phyloP scores from a whole-genome alignment of 2,113 vertebrate species.

The Lepidothrix coronata region DNA sequence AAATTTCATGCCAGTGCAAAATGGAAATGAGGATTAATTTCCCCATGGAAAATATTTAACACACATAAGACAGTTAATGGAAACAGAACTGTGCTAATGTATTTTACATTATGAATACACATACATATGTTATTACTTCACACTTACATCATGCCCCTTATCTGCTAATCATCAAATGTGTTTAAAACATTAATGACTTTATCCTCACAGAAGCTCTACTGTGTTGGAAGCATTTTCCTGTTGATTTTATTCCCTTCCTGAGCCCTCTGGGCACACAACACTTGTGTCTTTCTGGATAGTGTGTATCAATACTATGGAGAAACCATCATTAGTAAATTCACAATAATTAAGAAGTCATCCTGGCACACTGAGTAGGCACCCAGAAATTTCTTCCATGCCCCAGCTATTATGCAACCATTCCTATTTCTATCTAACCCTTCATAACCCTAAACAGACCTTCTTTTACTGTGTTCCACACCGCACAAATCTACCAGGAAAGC shows the following conservation, averaged over 20 bases:
- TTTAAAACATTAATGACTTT: conserved; percentile 55
- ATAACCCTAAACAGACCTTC: not conserved
- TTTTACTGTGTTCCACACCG: not conserved
- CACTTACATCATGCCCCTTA: conserved; percentile 32
- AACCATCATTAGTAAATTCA: not conserved
- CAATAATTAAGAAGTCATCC: not conserved
- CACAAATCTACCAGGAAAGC: not conserved
- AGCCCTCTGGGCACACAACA: not conserved
- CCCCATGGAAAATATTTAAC: conserved; percentile 29
- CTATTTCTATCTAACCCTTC: not conserved
- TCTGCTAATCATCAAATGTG: conserved; percentile 48
- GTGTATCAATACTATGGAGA: not conserved
- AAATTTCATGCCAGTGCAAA: not conserved
- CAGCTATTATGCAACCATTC: not conserved
- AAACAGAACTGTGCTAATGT: conserved; percentile 28
- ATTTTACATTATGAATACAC: conserved; percentile 31
- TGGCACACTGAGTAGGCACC: not conserved
- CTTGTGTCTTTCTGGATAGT: not conserved
- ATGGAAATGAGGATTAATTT: conserved; percentile 37
- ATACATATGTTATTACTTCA: conserved; percentile 50
- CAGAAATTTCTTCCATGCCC: not conserved
- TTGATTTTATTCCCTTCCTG: not conserved
- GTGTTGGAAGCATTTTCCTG: not conserved
- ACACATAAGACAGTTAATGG: conserved; percentile 37
- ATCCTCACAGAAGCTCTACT: conserved; percentile 6